Evolutionary conservation across 2,113 vertebrate species (phyloP), one percentile per base, ranked within the genome.

Genomic region (Ptychochromis oligacanthus): DNA sequence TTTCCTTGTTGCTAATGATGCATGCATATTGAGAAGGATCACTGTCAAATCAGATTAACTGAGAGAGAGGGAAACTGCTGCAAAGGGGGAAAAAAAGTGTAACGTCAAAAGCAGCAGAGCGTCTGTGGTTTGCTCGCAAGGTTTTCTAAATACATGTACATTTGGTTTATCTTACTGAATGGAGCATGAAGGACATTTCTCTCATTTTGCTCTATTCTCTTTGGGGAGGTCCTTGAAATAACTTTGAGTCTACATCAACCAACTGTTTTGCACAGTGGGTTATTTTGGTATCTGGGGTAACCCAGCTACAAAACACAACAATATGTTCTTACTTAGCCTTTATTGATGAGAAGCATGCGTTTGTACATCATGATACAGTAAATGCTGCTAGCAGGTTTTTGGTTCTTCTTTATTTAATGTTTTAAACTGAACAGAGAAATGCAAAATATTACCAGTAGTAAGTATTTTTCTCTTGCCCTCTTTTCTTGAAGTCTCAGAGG

Each of bases 161-260:
- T 89, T 88, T 80, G 43, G 72, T 89, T 86, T 85, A 86, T 91
- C 77, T 83, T 61, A 82, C 70, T 81, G 86, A 91, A 64, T 75
- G 87, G 83, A 84, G 93, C 92, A 85, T 92, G 87, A 93, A 93
- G 90, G 93, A 90, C 88, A 87, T 88, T 85, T 85, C 70, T 80
- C 70, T 81, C 77, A 83, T 88, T 91, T 87, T 86, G 82, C 78
- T 62, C 81, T 74, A 82, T 89, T 92, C 93, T 94, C 92, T 91
- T 88, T 56, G 43, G 90, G 91, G 91, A 93, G 90, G 87, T 92
- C 93, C 91, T 94, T 94, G 88, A 93, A 93, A 92, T 94, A 94
- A 93, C 90, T 93, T 93, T 93, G 87, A 92, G 86, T 89, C 87
- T 55, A 76, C 79, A 83, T 90, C 88, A 87, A 84, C 56, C 81